A percentile compares a stretch with the other conserved stretches of the same genome.
Evolutionary conservation across 2,888 invertebrate genomes (phyloP).

Genomic region (Eupithecia inturbata): DNA sequence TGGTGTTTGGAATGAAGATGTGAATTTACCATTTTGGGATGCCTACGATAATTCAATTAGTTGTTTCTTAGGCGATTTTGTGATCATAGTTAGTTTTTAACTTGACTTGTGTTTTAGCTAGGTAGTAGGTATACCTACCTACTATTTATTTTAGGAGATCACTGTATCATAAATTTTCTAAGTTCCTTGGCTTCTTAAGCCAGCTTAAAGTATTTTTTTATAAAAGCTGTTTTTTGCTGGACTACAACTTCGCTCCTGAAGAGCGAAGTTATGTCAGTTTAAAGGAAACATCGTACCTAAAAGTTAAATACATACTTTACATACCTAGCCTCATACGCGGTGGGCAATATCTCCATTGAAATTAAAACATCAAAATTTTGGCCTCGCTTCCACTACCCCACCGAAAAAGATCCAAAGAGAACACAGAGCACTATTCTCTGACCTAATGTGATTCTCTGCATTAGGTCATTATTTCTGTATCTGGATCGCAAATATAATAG

Average conservation of each 20-base stretch:
- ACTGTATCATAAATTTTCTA: too few relatives aligned
- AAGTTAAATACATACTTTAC: too few relatives aligned
- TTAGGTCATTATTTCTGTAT: neutral
- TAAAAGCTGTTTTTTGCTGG: neutral
- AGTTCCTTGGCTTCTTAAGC: neutral
- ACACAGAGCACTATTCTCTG: neutral
- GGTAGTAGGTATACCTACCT: too few relatives aligned
- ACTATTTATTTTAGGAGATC: too few relatives aligned
- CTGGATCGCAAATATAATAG: neutral
- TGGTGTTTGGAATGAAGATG: slow-evolving; percentile 41
- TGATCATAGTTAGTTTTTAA: neutral
- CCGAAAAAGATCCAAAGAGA: neutral
- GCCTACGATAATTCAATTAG: slow-evolving; percentile 27
- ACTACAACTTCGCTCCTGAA: too few relatives aligned
- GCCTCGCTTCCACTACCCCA: neutral
- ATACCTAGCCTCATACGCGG: too few relatives aligned
- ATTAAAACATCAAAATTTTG: neutral
- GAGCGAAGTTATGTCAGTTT: too few relatives aligned
- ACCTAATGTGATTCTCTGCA: too few relatives aligned
- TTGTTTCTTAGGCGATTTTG: slow-evolving; percentile 14
- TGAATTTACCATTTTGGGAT: slow-evolving; percentile 33
- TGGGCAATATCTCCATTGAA: neutral
- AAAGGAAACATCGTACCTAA: too few relatives aligned
- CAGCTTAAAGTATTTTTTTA: neutral
- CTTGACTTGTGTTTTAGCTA: neutral